Conservation (phyloP, 2,113 vertebrate genomes). For the Sprattus sprattus region DNA sequence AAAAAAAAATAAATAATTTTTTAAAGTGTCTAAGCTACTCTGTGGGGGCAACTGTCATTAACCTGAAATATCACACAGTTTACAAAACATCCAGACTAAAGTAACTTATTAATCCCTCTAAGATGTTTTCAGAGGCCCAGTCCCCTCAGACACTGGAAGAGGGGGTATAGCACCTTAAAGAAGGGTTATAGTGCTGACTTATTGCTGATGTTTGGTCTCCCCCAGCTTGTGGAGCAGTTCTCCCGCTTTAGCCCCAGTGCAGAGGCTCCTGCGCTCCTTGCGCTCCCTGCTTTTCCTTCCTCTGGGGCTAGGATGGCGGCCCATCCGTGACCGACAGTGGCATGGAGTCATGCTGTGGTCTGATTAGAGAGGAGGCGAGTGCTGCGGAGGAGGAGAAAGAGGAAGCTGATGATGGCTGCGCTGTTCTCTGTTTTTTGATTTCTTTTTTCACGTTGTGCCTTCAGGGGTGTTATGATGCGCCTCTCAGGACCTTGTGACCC, state of each 20-base stretch:
- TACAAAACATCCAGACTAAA: neutral
- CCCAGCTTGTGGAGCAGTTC: neutral
- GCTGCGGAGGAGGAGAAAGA: neutral
- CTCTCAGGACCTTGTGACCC: constrained; percentile 60
- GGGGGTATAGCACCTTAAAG: neutral
- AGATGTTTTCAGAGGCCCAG: neutral
- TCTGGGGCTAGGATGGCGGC: neutral
- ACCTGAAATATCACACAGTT: neutral
- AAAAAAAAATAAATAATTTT: constrained; percentile 5
- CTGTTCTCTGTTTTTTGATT: neutral
- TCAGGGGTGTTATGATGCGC: constrained; percentile 45
- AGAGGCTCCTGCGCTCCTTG: neutral
- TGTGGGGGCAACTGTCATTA: neutral
- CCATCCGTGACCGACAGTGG: neutral
- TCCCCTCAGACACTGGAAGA: neutral
- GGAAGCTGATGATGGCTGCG: neutral
- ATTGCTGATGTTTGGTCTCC: neutral
- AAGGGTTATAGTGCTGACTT: neutral
- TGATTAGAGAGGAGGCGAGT: neutral
- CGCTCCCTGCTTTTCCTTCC: no score
- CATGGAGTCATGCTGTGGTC: neutral
- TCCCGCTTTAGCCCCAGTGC: neutral
- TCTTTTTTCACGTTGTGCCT: constrained; percentile 22
- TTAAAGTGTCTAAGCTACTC: neutral
- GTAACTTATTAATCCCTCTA: no score